Conservation (phyloP, 2,113 vertebrate genomes). For the Urocitellus parryii region DNA sequence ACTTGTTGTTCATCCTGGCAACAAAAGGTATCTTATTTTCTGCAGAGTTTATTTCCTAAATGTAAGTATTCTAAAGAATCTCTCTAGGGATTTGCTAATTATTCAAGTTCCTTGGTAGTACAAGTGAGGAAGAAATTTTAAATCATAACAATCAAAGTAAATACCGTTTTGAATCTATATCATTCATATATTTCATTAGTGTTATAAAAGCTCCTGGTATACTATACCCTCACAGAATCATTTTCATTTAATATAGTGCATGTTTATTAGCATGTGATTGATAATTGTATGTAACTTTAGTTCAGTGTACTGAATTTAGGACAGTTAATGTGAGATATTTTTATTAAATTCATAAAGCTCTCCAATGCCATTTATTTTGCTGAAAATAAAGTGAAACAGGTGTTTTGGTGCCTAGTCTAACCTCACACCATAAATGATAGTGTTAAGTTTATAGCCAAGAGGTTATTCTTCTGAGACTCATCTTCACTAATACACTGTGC, state of each 20-base stretch:
- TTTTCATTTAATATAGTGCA: not conserved
- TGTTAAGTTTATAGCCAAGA: not conserved
- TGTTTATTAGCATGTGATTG: not conserved
- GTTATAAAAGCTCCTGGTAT: conserved; percentile 1
- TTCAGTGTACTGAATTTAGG: not conserved
- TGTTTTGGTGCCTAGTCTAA: not conserved
- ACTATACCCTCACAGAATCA: not conserved
- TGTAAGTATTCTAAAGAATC: conserved; percentile 2
- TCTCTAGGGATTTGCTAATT: not conserved
- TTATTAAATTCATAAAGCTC: conserved; percentile 14
- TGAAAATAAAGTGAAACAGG: not conserved
- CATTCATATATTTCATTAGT: not conserved
- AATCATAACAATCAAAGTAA: not conserved
- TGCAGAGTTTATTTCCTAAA: not conserved
- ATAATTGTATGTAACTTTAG: not conserved
- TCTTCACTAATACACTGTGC: not conserved
- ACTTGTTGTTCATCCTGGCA: not conserved
- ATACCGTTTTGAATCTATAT: conserved; percentile 41
- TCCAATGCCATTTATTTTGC: not conserved
- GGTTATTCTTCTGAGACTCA: not conserved
- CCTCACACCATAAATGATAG: not conserved
- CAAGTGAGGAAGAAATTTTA: not conserved
- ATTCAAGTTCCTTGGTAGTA: not conserved
- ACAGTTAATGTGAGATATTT: not conserved
- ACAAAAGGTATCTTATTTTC: not conserved